These are phyloP conservation scores for Physeter macrocephalus DNA, from an alignment of 2,113 vertebrate species.

Conservation along the genomic window DNA sequence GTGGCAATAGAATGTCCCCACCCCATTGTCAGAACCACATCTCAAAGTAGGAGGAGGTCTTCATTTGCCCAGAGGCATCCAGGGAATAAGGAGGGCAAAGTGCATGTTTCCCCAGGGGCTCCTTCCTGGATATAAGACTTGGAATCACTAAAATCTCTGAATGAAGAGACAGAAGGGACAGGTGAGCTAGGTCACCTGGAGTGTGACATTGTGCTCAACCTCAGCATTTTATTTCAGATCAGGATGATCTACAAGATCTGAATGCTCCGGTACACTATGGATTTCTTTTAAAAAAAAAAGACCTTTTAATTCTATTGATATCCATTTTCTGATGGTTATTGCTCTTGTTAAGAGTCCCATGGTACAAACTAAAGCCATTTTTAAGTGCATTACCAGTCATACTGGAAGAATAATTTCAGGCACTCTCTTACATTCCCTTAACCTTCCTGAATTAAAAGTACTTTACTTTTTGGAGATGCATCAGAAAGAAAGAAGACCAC, in stretches of 20 bases:
- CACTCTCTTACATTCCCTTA: slow-evolving; percentile 54
- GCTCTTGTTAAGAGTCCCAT: slow-evolving; percentile 51
- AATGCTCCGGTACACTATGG: slow-evolving; percentile 30
- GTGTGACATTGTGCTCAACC: background rate
- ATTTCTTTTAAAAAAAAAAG: slow-evolving; percentile 60
- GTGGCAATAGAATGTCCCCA: background rate
- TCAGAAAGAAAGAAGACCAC: background rate
- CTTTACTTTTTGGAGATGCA: slow-evolving; percentile 27
- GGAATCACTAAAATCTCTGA: background rate
- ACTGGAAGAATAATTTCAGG: slow-evolving; percentile 59
- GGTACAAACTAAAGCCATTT: slow-evolving; percentile 40
- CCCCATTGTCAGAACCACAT: background rate
- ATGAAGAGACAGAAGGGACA: background rate
- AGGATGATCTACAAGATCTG: background rate
- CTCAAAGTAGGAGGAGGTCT: background rate
- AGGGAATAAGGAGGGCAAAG: background rate
- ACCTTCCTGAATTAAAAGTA: slow-evolving; percentile 43
- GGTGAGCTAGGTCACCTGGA: background rate
- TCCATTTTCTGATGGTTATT: slow-evolving; percentile 49
- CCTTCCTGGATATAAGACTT: background rate
- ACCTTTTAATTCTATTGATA: slow-evolving; percentile 45
- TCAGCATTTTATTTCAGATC: slow-evolving; percentile 33
- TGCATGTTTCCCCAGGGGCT: background rate
- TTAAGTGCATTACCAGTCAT: slow-evolving; percentile 59
- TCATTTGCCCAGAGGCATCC: background rate